phyloP scores from a whole-genome alignment of 2,113 vertebrate genomes.

The Propithecus coquereli region DNA sequence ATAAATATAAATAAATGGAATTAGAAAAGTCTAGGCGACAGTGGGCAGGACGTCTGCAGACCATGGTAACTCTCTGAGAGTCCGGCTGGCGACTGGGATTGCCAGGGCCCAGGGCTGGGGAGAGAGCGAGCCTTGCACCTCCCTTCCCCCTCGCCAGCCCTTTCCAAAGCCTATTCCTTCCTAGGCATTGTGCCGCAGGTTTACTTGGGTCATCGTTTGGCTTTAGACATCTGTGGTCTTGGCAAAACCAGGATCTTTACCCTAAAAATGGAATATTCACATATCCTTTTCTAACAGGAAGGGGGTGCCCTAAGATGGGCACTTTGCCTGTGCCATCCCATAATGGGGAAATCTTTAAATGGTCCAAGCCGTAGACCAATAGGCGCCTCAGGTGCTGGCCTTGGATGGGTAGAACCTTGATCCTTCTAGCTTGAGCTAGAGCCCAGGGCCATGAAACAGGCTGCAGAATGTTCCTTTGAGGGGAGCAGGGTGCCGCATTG shows the following conservation, averaged over 20 bases:
- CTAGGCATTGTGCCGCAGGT: too few relatives aligned
- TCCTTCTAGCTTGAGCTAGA: background rate
- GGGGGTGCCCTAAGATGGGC: fast-evolving
- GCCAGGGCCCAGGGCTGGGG: background rate
- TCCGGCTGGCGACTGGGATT: too few relatives aligned
- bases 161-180: fast-evolving
- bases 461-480: fast-evolving
- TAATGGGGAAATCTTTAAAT: fast-evolving
- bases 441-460: fast-evolving
- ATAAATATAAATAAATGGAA: background rate
- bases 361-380: fast-evolving
- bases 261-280: background rate
- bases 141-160: too few relatives aligned
- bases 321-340: fast-evolving
- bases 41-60: fast-evolving
- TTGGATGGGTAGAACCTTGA: background rate
- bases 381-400: fast-evolving
- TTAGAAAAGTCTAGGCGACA: background rate
- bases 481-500: fast-evolving
- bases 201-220: background rate
- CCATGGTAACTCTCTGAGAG: fast-evolving
- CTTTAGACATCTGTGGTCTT: background rate
- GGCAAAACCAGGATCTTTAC: background rate
- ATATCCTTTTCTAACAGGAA: background rate
- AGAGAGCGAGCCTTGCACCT: fast-evolving